These are phyloP conservation scores for Archips crataeganus DNA, from an alignment of 2,888 invertebrate species.

Conservation along the genomic window DNA sequence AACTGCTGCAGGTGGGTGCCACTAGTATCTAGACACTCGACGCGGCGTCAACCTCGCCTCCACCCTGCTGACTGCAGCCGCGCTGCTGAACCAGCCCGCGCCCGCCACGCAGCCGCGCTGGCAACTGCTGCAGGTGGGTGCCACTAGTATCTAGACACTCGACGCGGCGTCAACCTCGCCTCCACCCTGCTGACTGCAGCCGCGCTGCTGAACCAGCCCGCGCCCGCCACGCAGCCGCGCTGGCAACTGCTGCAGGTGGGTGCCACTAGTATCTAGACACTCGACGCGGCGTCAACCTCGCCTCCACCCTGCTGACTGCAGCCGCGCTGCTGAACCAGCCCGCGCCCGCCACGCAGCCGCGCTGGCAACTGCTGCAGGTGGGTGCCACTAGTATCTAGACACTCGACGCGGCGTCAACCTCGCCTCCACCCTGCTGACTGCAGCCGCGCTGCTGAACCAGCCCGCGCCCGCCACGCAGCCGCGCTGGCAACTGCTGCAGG, in stretches of 20 bases:
- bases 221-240: too few species aligned
- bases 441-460: conserved; percentile 91
- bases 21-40: conserved; percentile 56
- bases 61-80: conserved; percentile 93
- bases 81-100: conserved; percentile 95
- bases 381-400: conserved; percentile 86
- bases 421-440: conserved; percentile 96
- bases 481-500: conserved; percentile 3
- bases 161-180: conserved; percentile 90
- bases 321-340: conserved; percentile 97
- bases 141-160: conserved; percentile 66
- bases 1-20: conserved; percentile 90
- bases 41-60: conserved; percentile 90
- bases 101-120: too few species aligned
- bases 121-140: conserved; percentile 89
- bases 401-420: too few species aligned
- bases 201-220: conserved; percentile 95
- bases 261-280: conserved; percentile 66
- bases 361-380: conserved; percentile 97
- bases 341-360: conserved; percentile 87
- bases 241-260: conserved; percentile 88
- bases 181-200: conserved; percentile 92
- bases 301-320: conserved; percentile 91
- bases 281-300: too few species aligned
- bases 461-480: conserved; percentile 89